Evolutionary conservation across 2,888 invertebrate genomes (phyloP), one percentile per base, ranked within the genome.

Genomic region (Peribatodes rhomboidaria): DNA sequence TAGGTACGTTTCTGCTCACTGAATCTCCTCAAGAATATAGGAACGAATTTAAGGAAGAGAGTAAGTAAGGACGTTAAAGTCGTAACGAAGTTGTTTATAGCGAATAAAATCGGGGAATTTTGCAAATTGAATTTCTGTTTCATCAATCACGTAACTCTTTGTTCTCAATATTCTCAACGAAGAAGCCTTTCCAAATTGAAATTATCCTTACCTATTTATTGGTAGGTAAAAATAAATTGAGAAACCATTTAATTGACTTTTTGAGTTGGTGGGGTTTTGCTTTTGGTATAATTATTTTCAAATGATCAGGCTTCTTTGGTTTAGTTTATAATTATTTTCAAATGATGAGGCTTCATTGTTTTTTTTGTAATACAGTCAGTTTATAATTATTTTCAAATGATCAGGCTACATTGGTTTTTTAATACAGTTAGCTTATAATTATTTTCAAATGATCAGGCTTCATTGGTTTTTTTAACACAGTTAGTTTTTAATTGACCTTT

Each of bases 111-210:
- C 20, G n/a, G 20, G n/a, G 33, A 44, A 55, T 44, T 46, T 31
- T 10, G 44, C 6, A 55, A 55, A 55, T 55, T 55, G 16, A 33
- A 55, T 55, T 44, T 35, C 33, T 31, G 44, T 27, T 44, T 33
- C 55, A 55, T 46, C 55, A 55, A 55, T 55, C 55, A 46, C 20
- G 20, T 11, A 55, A 55, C 44, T 55, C 44, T 55, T 55, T 44
- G 33, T 44, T 44, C 44, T 55, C 54, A 42, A 54, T 54, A 54
- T 54, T 54, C 13, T 33, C 35, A 14, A 55, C 33, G 31, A 55
- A 14, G 44, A 35, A 44, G n/a, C 42, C 44, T 18, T 8, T 9
- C 14, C 4, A 37, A 7, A n/a, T n/a, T n/a, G n/a, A n/a, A n/a
- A n/a, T n/a, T 7, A 18, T 50, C 18, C 2, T 27, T 27, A 27